phyloP scores from a whole-genome alignment of 2,113 vertebrate genomes.

The Fregata magnificens region DNA sequence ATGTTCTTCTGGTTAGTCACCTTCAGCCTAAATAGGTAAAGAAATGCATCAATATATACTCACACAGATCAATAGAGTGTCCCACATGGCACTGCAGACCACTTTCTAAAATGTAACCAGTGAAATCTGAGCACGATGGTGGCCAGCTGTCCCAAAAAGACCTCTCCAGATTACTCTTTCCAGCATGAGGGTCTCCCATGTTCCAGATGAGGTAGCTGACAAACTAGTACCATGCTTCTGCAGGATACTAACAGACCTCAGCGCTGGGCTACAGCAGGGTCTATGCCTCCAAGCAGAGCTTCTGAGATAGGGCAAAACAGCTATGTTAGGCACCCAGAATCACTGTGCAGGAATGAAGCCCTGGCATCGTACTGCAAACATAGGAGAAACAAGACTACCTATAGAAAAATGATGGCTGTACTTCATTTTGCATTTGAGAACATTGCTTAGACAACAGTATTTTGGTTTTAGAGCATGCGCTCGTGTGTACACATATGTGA shows the following conservation, averaged over 20 bases:
- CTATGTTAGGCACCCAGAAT: not conserved
- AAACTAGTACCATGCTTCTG: not conserved
- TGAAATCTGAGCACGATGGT: not conserved
- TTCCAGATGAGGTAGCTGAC: not conserved
- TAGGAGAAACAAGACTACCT: not conserved
- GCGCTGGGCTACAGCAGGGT: not conserved
- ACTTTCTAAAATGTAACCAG: not conserved
- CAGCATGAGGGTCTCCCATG: not conserved
- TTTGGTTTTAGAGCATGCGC: too few relatives aligned
- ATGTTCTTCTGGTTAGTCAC: not conserved
- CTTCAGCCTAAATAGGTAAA: constrained; percentile 8
- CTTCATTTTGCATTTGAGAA: not conserved
- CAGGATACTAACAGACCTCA: not conserved
- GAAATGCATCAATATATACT: not conserved
- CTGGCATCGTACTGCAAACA: not conserved
- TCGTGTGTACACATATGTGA: too few relatives aligned
- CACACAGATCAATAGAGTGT: not conserved
- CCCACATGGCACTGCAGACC: not conserved
- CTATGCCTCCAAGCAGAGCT: not conserved
- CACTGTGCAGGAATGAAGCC: not conserved
- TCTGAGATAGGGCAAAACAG: not conserved
- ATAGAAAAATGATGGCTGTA: not conserved
- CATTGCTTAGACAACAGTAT: too few relatives aligned
- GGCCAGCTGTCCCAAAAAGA: not conserved
- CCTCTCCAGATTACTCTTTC: fast-evolving